Percentiles rank a stretch among this genome's conserved stretches.
phyloP scores from a whole-genome alignment of 2,113 vertebrate species.

The Furnarius figulus region DNA sequence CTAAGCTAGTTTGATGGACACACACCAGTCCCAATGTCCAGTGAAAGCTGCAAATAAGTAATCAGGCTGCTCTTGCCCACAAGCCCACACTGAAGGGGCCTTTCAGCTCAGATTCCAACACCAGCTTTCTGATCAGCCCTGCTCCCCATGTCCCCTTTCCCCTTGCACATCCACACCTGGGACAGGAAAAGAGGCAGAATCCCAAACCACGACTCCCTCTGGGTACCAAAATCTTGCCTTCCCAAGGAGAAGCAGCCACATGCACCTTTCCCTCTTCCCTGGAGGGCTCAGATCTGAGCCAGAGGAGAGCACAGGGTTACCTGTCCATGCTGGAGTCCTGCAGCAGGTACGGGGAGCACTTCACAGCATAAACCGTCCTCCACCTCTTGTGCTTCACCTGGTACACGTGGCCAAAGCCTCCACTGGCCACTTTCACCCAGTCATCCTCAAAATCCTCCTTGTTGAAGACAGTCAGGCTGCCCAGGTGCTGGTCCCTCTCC shows the following conservation, averaged over 20 bases:
- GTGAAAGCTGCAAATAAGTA: neutral
- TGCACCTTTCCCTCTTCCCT: rapidly evolving
- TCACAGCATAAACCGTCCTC: conserved; percentile 78
- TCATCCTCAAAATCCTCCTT: conserved; percentile 83
- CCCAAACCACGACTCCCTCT: neutral
- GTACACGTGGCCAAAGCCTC: conserved; percentile 82
- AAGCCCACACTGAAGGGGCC: rapidly evolving
- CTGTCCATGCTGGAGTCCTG: conserved; percentile 69
- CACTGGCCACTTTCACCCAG: conserved; percentile 78
- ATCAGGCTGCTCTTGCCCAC: neutral
- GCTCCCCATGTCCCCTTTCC: neutral
- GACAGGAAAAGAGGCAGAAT: neutral
- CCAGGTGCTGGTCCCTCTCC: neutral
- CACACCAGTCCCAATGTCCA: neutral
- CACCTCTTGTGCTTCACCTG: conserved; percentile 80
- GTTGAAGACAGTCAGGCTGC: conserved; percentile 70
- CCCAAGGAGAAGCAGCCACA: neutral
- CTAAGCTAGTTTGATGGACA: neutral
- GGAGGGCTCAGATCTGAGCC: rapidly evolving
- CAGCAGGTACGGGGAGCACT: conserved; percentile 69
- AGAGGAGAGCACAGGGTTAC: conserved; percentile 1
- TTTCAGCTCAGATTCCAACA: neutral
- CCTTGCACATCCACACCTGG: neutral
- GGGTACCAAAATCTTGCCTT: neutral
- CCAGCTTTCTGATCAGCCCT: rapidly evolving